Conservation (phyloP, 2,888 invertebrate species). For the Apamea anceps region DNA sequence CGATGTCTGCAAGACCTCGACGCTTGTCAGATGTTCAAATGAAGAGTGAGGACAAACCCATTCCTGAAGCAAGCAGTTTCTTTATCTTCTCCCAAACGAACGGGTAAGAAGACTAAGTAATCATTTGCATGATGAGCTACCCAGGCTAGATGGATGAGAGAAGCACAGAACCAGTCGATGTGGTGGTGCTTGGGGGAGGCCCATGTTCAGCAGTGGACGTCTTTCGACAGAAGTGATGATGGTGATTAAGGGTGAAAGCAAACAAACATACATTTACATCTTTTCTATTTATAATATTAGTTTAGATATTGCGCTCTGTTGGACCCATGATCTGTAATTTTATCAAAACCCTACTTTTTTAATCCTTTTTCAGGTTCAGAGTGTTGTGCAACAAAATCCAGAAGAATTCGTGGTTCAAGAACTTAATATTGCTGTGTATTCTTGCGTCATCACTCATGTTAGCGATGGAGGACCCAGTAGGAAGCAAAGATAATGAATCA, state of each 20-base stretch:
- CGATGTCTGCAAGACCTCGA: constrained; percentile 93
- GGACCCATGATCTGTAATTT: background rate
- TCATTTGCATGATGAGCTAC: background rate
- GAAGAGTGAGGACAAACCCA: constrained; percentile 95
- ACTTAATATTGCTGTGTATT: constrained; percentile 98
- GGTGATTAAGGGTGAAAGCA: background rate
- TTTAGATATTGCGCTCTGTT: background rate
- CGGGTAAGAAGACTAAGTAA: constrained; percentile 89
- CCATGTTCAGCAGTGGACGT: background rate
- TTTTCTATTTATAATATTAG: no score
- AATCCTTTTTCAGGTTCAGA: constrained; percentile 93
- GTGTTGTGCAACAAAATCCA: constrained; percentile 98
- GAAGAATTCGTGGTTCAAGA: constrained; percentile 98
- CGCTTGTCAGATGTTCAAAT: constrained; percentile 95
- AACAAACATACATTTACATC: no score
- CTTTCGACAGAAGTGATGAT: background rate
- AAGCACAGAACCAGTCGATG: background rate
- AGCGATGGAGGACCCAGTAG: constrained; percentile 98
- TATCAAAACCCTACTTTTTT: background rate
- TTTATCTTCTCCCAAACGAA: constrained; percentile 97
- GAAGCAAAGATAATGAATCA: constrained; percentile 70
- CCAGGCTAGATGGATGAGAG: background rate
- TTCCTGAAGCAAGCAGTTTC: constrained; percentile 97
- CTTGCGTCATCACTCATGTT: constrained; percentile 99
- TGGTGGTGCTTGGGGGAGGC: background rate